Base-by-base conservation (phyloP, 2,888 invertebrate species). In the Liodrosophila aerea region DNA sequence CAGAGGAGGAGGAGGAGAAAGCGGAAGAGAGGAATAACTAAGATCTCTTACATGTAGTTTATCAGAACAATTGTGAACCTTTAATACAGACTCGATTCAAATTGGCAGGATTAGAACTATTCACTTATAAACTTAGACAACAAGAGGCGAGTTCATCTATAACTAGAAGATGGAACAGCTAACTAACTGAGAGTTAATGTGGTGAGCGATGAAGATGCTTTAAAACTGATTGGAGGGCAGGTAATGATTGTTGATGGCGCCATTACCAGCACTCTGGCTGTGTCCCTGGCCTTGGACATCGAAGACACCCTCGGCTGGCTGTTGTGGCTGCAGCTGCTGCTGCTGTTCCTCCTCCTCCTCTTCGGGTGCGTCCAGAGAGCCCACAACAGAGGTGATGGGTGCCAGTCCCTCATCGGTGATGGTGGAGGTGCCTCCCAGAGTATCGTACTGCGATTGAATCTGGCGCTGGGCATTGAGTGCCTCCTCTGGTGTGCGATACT, bases 401-500 rank as follows among this genome's bases (percentile, higher is more conserved):
- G 89, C 88, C 54, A 88, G 45, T 31, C 89, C 89, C 63, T 89
- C 89, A 64, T 89, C 89, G 37, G 87, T 87, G 45, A 89, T 87
- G 56, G 85, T 87, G 27, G 89, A 88, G 22, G 75, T 85, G 34
- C 89, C 89, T 16, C 89, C 89, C 68, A 89, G 67, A 31, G 82
- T 82, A 44, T 89, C 89, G 73, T 89, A 89, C 58, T 89, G 89
- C 3, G 88, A 73, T 75, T 90, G 90, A 58, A 90, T 90, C 76
- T 89, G 87, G 8, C 81, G 87, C 65, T 90, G 89, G 2, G 90
- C 90, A 66, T 88, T 86, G 53, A 76, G 66, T 1, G 90, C 90
- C 65, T 90, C 90, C 72, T 89, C 89, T 13, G 88, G 87, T 0
- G 89, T 90, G 52, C 88, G 89, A 46, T 90, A 90, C 61, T 90